phyloP scores from a whole-genome alignment of 2,888 invertebrate species.

The Yponomeuta sedellus region DNA sequence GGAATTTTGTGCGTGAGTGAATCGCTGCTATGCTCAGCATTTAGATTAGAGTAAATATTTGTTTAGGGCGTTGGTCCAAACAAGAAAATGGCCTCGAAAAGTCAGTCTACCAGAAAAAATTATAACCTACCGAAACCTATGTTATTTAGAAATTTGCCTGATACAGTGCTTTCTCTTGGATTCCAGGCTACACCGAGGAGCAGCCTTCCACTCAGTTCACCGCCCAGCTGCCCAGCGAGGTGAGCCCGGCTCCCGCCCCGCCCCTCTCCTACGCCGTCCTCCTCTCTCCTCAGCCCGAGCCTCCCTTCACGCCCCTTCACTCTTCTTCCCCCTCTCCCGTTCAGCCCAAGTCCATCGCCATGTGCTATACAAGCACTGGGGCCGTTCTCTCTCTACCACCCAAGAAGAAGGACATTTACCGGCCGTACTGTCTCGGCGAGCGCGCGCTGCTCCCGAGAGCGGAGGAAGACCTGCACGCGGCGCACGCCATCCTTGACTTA shows the following conservation, averaged over 20 bases:
- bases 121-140: neutral
- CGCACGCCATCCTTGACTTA: conserved; percentile 91
- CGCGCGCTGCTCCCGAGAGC: conserved; percentile 77
- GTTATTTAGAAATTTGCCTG: conserved; percentile 10
- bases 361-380: conserved; percentile 91
- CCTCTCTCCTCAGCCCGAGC: conserved; percentile 64
- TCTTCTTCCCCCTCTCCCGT: conserved; percentile 72
- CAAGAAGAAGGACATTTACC: conserved; percentile 93
- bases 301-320: conserved; percentile 68
- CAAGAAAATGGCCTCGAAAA: no score
- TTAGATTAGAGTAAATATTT: neutral
- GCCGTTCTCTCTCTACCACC: conserved; percentile 90
- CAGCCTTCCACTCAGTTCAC: conserved; percentile 86
- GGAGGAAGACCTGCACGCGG: conserved; percentile 90
- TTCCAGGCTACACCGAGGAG: conserved; percentile 86
- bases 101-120: no score
- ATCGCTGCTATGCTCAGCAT: neutral
- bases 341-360: conserved; percentile 84
- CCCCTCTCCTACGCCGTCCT: conserved; percentile 70
- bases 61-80: neutral
- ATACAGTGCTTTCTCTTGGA: conserved; percentile 31
- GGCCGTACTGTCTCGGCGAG: conserved; percentile 89
- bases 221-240: conserved; percentile 83
- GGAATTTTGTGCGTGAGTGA: neutral
- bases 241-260: conserved; percentile 61